These are phyloP conservation scores for Proterorhinus semilunaris DNA, from an alignment of 2,113 vertebrate genomes.

Conservation along the genomic window DNA sequence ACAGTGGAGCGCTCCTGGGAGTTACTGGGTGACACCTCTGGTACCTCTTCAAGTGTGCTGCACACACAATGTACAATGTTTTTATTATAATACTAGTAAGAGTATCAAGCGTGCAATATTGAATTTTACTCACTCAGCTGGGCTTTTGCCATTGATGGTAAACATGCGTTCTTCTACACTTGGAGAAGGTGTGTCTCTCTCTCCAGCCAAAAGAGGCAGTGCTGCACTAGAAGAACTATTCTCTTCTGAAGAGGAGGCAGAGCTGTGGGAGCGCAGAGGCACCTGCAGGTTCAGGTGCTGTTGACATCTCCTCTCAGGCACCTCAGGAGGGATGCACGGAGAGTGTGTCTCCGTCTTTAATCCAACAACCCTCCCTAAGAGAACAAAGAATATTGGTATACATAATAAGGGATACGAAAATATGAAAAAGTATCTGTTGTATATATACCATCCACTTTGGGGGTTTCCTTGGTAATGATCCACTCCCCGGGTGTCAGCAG, in stretches of 20 bases:
- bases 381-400: not conserved
- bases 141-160: constrained; percentile 76
- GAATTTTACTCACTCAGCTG: constrained; percentile 77
- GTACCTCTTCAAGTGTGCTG: constrained; percentile 78
- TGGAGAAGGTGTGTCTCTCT: constrained; percentile 88
- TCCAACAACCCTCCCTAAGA: constrained; percentile 77
- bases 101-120: not conserved
- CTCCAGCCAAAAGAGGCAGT: constrained; percentile 87
- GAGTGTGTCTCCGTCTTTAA: constrained; percentile 83
- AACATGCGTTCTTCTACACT: constrained; percentile 78
- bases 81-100: too few relatives aligned
- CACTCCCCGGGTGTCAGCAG: constrained; percentile 92
- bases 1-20: constrained; percentile 81
- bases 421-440: not conserved
- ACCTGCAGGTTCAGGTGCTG: constrained; percentile 91
- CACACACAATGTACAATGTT: not conserved
- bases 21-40: constrained; percentile 80
- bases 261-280: constrained; percentile 88
- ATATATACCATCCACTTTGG: constrained; percentile 85
- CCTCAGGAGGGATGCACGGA: constrained; percentile 72
- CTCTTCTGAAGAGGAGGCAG: constrained; percentile 91
- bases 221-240: constrained; percentile 92
- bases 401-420: not conserved
- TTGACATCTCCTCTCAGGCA: constrained; percentile 84
- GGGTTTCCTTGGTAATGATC: constrained; percentile 90